Evolutionary conservation across 1,140 invertebrate genomes (phyloP).

Genomic region (Gonatopus flavifemur): DNA sequence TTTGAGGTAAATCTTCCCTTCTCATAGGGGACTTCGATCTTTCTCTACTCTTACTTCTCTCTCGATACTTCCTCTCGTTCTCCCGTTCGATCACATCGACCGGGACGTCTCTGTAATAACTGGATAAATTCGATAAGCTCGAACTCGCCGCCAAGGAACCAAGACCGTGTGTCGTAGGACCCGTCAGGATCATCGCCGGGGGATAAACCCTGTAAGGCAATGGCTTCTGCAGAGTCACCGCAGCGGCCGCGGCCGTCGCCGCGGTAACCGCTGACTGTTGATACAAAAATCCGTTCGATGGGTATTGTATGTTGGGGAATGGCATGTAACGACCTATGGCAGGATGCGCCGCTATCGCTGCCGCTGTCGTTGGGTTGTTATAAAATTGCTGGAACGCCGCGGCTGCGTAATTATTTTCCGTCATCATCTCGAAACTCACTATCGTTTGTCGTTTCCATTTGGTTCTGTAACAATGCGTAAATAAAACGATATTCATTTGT

Average conservation of each 20-base stretch:
- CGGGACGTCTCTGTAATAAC: conserved; percentile 65
- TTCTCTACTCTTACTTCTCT: conserved; percentile 41
- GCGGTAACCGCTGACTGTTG: conserved; percentile 71
- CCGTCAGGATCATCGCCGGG: conserved; percentile 65
- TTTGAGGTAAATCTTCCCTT: no score
- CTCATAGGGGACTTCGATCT: conserved; percentile 29
- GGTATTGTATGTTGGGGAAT: conserved; percentile 63
- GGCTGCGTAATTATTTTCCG: conserved; percentile 96
- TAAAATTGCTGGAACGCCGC: conserved; percentile 94
- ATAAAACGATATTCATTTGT: no score
- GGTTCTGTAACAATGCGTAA: conserved; percentile 85
- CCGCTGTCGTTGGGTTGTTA: conserved; percentile 56
- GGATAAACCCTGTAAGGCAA: conserved; percentile 79
- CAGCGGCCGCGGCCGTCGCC: conserved; percentile 65
- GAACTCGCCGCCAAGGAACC: conserved; percentile 63
- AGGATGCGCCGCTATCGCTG: conserved; percentile 59
- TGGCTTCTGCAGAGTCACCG: conserved; percentile 83
- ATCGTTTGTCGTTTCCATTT: conserved; percentile 99
- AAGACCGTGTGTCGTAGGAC: conserved; percentile 62
- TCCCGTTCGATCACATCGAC: conserved; percentile 45
- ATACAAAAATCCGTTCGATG: conserved; percentile 78
- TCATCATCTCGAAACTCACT: conserved; percentile 92
- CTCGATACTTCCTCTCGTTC: no score
- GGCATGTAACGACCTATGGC: conserved; percentile 66
- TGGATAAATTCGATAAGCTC: conserved; percentile 64